A percentile compares a stretch with the other conserved stretches of the same genome.
These are phyloP conservation scores for Hydraecia micacea DNA, from an alignment of 2,888 invertebrate genomes.

Conservation along the genomic window DNA sequence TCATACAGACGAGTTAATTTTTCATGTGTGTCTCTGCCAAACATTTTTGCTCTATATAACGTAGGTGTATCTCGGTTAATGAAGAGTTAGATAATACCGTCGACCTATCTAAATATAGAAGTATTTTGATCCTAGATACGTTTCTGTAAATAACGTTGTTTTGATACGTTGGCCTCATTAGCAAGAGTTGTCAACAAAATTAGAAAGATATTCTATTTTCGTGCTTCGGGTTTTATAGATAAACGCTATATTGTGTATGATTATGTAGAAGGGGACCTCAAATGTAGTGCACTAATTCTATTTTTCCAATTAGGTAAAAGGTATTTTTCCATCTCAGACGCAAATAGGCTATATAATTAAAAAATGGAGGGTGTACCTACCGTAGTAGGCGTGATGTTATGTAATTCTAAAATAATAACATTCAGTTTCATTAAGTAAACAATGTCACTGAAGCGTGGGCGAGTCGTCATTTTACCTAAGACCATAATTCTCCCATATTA, in stretches of 20 bases:
- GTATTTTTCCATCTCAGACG: background rate
- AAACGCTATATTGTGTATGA: background rate
- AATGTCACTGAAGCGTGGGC: background rate
- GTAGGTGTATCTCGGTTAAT: conserved; percentile 28
- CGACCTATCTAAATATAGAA: conserved; percentile 24
- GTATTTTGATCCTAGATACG: conserved; percentile 30
- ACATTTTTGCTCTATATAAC: conserved; percentile 40
- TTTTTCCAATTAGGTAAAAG: background rate
- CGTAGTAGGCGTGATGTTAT: background rate
- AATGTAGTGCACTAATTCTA: background rate
- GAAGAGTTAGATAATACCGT: conserved; percentile 27
- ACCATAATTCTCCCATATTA: conserved; percentile 29
- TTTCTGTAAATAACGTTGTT: conserved; percentile 20
- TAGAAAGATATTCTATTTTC: conserved; percentile 13
- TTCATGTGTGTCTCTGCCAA: conserved; percentile 49
- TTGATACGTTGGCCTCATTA: conserved; percentile 20
- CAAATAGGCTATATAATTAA: background rate
- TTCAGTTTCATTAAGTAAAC: background rate
- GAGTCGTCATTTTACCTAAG: conserved; percentile 14
- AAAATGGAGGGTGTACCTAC: background rate
- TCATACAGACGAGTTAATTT: conserved; percentile 60
- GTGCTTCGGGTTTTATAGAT: background rate
- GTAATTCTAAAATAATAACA: background rate
- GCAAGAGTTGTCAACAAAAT: conserved; percentile 17
- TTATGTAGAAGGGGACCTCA: background rate